phyloP scores from a whole-genome alignment of 1,140 invertebrate species.

The Microplitis mediator region DNA sequence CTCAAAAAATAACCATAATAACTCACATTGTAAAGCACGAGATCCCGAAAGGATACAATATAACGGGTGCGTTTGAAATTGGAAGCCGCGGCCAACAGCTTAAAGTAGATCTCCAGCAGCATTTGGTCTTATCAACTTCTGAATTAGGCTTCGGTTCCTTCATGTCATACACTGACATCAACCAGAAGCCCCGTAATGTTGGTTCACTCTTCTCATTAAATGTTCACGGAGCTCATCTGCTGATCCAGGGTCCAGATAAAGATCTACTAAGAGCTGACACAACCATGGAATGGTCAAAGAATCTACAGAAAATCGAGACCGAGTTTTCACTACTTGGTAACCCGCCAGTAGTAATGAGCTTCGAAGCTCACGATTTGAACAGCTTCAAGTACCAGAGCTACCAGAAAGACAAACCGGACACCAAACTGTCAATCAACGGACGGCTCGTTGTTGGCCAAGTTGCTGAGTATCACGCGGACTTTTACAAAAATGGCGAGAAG shows the following conservation, averaged over 20 bases:
- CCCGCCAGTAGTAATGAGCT: slow-evolving; percentile 55
- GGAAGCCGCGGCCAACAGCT: slow-evolving; percentile 59
- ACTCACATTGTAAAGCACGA: slow-evolving; percentile 44
- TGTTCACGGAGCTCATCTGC: slow-evolving; percentile 53
- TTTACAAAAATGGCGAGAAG: slow-evolving; percentile 63
- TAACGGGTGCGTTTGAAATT: slow-evolving; percentile 50
- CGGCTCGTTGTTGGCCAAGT: slow-evolving; percentile 70
- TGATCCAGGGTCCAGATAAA: slow-evolving; percentile 62
- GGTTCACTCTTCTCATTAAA: slow-evolving; percentile 56
- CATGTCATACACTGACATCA: slow-evolving; percentile 51
- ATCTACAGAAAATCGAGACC: slow-evolving; percentile 60
- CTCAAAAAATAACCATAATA: slow-evolving; percentile 65
- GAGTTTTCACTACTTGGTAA: slow-evolving; percentile 61
- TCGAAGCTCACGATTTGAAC: slow-evolving; percentile 66
- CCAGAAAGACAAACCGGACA: slow-evolving; percentile 62
- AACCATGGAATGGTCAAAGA: slow-evolving; percentile 56
- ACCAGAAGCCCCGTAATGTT: slow-evolving; percentile 52
- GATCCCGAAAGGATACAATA: slow-evolving; percentile 51
- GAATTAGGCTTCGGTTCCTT: slow-evolving; percentile 51
- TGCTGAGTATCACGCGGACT: slow-evolving; percentile 67
- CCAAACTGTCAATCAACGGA: slow-evolving; percentile 63
- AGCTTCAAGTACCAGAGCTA: slow-evolving; percentile 62
- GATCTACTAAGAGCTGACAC: slow-evolving; percentile 63
- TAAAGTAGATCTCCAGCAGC: slow-evolving; percentile 52
- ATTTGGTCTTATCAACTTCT: slow-evolving; percentile 42